phyloP scores from a whole-genome alignment of 2,113 vertebrate genomes.

The Passerina amoena region DNA sequence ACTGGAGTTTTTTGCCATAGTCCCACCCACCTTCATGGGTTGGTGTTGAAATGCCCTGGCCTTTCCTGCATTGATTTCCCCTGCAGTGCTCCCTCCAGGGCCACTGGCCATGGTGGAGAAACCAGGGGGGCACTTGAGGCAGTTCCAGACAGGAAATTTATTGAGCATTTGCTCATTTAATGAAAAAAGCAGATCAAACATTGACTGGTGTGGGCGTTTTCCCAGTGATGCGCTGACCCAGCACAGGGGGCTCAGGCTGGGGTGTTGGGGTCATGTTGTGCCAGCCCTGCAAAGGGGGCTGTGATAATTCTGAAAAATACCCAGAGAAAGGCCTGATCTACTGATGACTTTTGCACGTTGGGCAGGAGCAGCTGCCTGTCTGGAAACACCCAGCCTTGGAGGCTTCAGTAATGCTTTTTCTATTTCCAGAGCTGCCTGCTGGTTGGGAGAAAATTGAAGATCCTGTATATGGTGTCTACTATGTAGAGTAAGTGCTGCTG shows the following conservation, averaged over 20 bases:
- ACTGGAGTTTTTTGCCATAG: background rate
- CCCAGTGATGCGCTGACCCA: background rate
- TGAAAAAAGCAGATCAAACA: background rate
- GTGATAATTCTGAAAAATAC: background rate
- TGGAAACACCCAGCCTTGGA: background rate
- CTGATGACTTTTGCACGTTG: background rate
- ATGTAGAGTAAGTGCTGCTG: conserved; percentile 95
- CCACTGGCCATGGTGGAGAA: background rate
- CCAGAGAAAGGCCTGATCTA: background rate
- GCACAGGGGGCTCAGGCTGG: background rate
- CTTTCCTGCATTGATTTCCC: background rate
- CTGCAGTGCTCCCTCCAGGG: background rate
- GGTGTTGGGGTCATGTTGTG: rapidly evolving
- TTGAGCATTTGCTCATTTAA: background rate
- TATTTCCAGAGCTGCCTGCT: conserved; percentile 89
- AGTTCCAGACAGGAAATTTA: background rate
- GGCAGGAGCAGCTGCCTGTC: background rate
- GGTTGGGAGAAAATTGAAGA: conserved; percentile 99
- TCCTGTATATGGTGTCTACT: conserved; percentile 98
- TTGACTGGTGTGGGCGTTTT: background rate
- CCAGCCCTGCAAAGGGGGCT: background rate
- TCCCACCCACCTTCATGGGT: background rate
- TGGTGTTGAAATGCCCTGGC: background rate
- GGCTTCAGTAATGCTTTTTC: conserved; percentile 42
- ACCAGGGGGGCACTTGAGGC: background rate